These are phyloP conservation scores for Noctua comes DNA, from an alignment of 2,888 invertebrate genomes.

Conservation along the genomic window DNA sequence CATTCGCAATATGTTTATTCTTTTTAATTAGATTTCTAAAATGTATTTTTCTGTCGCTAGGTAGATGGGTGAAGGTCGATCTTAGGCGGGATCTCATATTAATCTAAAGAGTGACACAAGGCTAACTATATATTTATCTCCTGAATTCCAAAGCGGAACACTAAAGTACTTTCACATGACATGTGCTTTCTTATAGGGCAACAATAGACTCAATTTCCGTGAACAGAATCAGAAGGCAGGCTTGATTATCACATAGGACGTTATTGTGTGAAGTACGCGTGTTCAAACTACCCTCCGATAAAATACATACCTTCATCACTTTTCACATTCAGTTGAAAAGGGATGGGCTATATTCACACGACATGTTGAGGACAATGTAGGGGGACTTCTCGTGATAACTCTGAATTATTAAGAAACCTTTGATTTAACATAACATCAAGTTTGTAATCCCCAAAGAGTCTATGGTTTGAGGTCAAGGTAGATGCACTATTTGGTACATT, in stretches of 20 bases:
- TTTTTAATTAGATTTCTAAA: neutral
- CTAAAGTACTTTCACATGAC: neutral
- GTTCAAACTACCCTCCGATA: conserved; percentile 20
- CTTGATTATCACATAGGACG: conserved; percentile 39
- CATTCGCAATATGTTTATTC: too few species aligned
- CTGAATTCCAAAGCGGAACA: neutral
- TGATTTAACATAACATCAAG: neutral
- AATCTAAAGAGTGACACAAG: neutral
- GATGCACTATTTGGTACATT: neutral
- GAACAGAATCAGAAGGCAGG: conserved; percentile 21
- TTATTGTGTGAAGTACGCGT: conserved; percentile 30
- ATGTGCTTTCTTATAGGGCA: conserved; percentile 6
- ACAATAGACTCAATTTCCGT: conserved; percentile 41
- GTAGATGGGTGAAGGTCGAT: neutral
- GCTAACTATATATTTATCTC: neutral
- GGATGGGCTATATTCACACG: conserved; percentile 10
- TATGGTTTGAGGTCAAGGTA: neutral
- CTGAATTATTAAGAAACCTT: neutral
- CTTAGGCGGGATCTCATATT: neutral
- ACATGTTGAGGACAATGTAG: neutral
- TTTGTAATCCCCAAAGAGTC: neutral
- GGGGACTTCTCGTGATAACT: too few species aligned
- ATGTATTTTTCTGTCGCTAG: too few species aligned
- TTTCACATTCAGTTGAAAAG: conserved; percentile 3
- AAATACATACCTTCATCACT: conserved; percentile 25